Base-by-base conservation (phyloP, 2,888 invertebrate genomes). In the Protophormia terraenovae region DNA sequence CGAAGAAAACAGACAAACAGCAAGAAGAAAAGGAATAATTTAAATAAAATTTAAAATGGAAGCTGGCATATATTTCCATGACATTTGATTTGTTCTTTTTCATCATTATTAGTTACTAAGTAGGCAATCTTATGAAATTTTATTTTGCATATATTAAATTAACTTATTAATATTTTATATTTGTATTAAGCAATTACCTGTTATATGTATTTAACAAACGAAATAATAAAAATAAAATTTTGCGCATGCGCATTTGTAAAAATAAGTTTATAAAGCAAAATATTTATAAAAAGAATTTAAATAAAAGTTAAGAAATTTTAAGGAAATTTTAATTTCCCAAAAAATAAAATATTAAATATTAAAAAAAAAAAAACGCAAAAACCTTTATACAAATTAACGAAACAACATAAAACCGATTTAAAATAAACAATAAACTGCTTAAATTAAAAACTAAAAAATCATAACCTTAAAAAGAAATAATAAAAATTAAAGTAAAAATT, bases 81-180 rank as follows among this genome's bases (percentile, higher is more conserved):
- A 29, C 50, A 24, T 72, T 62, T 35, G 22, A 32, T 16, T 53
- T 73, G 53, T 60, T 72, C n/a, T 64, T 29, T 35, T 58, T 81
- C 19, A 29, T 22, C 24, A 32, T 50, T 38, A 66, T 64, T 86
- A 86, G 84, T 66, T 81, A 41, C 41, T 87, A 87, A 87, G 87
- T 87, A 87, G 87, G 84, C 79, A 87, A 87, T 87, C 82, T 84
- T 75, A 82, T 62, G 19, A 45, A 80, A 66, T 73, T 58, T 80
- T 62, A 53, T 60, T 53, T 69, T 38, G 60, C 24, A 78, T 35
- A 66, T 80, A 47, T 80, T 67, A n/a, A n/a, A 47, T 55, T 80
- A 78, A 78, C 35, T 78, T 78, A 78, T 73, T 66, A 38, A 12
- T 38, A 38, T 38, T 19, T 41, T 58, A 71, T 41, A 66, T n/a